A percentile compares a stretch with the other conserved stretches of the same genome.
Conservation (phyloP, 1,140 invertebrate species). For the Meloidogyne floridensis region DNA sequence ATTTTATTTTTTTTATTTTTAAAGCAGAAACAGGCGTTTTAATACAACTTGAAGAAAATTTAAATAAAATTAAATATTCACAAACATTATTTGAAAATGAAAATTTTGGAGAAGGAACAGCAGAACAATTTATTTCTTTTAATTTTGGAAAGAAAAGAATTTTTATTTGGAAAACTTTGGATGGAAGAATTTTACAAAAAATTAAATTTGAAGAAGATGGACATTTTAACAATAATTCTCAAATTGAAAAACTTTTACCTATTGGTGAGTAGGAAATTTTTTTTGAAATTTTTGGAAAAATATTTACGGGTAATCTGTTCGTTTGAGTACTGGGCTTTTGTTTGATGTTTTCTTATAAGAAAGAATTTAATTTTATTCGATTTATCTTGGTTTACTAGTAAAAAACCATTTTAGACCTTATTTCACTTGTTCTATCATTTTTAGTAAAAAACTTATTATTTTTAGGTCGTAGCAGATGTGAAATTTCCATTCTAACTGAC, state of each 20-base stretch:
- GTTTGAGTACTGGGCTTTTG: no score
- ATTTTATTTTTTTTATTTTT: neutral
- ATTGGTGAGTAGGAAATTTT: neutral
- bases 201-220: neutral
- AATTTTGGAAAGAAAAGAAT: neutral
- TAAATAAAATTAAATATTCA: neutral
- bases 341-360: no score
- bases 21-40: conserved; percentile 1
- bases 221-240: neutral
- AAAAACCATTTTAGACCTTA: no score
- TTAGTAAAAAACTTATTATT: no score
- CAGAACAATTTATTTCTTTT: neutral
- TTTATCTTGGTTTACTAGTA: no score
- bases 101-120: neutral
- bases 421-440: no score
- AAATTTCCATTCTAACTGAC: neutral
- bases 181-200: conserved; percentile 11
- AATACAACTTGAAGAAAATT: neutral
- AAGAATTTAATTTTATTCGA: no score
- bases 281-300: no score
- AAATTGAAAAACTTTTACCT: neutral
- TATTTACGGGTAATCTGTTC: no score
- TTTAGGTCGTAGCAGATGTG: neutral
- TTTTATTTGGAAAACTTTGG: conserved; percentile 22
- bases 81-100: neutral